A percentile compares a stretch with the other conserved stretches of the same genome.
Evolutionary conservation across 2,888 invertebrate species (phyloP).

Genomic region (Mythimna impura): DNA sequence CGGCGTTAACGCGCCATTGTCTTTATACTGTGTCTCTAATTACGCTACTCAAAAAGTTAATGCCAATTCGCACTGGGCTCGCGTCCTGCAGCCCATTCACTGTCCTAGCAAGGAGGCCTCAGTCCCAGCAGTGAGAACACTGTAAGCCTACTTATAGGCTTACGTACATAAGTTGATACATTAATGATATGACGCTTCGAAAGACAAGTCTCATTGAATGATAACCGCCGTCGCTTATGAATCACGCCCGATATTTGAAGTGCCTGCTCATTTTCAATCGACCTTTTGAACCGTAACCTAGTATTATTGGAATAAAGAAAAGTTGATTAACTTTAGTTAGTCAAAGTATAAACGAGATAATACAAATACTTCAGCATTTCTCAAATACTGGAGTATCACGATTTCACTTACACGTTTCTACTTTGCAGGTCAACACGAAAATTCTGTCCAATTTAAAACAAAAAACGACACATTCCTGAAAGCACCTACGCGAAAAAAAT

Average conservation of each 20-base stretch:
- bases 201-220: neutral
- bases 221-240: conserved; percentile 12
- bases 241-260: conserved; percentile 8
- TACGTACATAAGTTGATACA: neutral
- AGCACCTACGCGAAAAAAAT: conserved; percentile 69
- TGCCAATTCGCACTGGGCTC: too few species aligned
- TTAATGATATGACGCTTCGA: neutral
- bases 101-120: too few species aligned
- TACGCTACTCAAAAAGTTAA: too few species aligned
- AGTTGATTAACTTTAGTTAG: neutral
- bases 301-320: neutral
- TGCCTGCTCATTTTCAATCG: conserved; percentile 9
- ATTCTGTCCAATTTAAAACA: conserved; percentile 51
- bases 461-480: conserved; percentile 45
- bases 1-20: too few species aligned
- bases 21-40: too few species aligned
- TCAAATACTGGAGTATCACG: conserved; percentile 17
- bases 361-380: neutral
- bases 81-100: too few species aligned
- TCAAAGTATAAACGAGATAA: neutral
- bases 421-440: conserved; percentile 35
- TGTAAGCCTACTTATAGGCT: too few species aligned
- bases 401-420: conserved; percentile 6
- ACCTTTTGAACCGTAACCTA: neutral
- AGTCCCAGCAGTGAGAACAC: too few species aligned